A percentile compares a stretch with the other conserved stretches of the same genome.
Evolutionary conservation across 2,113 vertebrate genomes (phyloP).

Genomic region (Silurus meridionalis): DNA sequence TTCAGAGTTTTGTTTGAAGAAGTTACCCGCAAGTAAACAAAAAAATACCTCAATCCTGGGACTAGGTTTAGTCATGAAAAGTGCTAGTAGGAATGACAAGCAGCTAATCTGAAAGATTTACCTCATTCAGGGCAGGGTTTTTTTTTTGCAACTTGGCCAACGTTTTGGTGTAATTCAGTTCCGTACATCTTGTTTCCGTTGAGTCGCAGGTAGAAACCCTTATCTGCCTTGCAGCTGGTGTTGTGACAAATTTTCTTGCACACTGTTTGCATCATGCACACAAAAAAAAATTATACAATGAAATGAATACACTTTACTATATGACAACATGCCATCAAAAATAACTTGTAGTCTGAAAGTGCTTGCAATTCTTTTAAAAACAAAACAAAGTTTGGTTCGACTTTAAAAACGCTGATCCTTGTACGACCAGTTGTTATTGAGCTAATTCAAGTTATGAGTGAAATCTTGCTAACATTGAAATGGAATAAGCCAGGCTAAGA

Average conservation of each 20-base stretch:
- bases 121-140: neutral
- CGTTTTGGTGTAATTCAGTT: neutral
- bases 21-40: neutral
- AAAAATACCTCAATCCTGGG: neutral
- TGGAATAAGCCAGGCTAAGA: neutral
- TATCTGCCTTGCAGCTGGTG: neutral
- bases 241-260: neutral
- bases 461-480: neutral
- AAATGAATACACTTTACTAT: neutral
- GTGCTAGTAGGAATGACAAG: neutral
- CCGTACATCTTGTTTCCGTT: neutral
- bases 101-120: neutral
- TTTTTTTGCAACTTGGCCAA: neutral
- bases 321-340: neutral
- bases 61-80: neutral
- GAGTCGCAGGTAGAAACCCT: neutral
- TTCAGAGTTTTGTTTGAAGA: neutral
- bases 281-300: neutral
- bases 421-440: neutral
- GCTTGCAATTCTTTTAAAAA: neutral
- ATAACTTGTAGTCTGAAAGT: neutral
- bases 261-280: neutral
- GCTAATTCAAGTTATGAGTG: no score
- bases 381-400: neutral
- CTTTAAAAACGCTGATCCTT: neutral